Conservation (phyloP, 2,888 invertebrate species). For the Meiosimyza decipiens region DNA sequence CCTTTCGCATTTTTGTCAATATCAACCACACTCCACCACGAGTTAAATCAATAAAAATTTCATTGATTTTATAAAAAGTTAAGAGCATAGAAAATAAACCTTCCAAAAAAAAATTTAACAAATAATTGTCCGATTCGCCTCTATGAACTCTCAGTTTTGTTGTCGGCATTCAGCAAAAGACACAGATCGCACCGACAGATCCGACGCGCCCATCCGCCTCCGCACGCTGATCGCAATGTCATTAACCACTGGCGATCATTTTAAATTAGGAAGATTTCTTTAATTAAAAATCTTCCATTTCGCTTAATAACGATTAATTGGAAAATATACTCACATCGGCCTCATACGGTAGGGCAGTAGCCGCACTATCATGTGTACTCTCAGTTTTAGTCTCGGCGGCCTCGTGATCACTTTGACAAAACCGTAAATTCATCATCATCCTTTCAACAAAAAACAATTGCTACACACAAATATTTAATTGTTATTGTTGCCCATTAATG, state of each 20-base stretch:
- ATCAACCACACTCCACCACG: background rate
- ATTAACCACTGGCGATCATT: constrained; percentile 44
- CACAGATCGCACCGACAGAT: background rate
- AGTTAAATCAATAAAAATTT: constrained; percentile 34
- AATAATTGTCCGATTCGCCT: constrained; percentile 9
- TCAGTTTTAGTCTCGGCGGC: constrained; percentile 29
- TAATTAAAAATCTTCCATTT: constrained; percentile 47
- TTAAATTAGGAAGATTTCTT: constrained; percentile 48
- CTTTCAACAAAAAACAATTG: constrained; percentile 23
- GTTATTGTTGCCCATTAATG: constrained; percentile 37
- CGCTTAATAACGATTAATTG: constrained; percentile 45
- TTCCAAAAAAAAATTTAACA: background rate
- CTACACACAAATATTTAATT: background rate
- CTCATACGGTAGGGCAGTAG: constrained; percentile 1
- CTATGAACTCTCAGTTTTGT: constrained; percentile 26
- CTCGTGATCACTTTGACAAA: constrained; percentile 28
- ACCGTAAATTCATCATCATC: constrained; percentile 17
- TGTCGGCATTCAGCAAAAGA: constrained; percentile 24
- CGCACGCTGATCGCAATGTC: constrained; percentile 35
- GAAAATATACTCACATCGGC: constrained; percentile 27
- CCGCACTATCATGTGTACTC: constrained; percentile 8
- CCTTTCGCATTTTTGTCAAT: too few relatives aligned
- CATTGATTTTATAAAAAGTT: constrained; percentile 1
- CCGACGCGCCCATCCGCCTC: background rate
- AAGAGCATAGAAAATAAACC: background rate